Evolutionary conservation across 1,140 invertebrate genomes (phyloP).

Genomic region (Penaeus chinensis): DNA sequence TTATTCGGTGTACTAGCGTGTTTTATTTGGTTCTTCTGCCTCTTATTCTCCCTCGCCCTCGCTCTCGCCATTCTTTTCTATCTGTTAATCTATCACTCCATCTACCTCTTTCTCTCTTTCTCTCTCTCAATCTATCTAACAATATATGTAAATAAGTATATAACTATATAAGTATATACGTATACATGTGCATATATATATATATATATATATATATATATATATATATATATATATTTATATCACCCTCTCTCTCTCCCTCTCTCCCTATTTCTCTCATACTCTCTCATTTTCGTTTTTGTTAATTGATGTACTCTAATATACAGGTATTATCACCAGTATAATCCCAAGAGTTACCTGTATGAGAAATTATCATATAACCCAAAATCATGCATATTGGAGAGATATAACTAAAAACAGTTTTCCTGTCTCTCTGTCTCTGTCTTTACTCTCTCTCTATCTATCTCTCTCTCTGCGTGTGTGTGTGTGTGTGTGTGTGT

Average conservation of each 20-base stretch:
- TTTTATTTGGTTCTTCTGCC: background rate
- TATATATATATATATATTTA: background rate
- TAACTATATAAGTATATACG: no score
- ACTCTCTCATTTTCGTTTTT: background rate
- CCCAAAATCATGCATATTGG: background rate
- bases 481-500: no score
- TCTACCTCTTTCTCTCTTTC: no score
- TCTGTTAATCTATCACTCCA: background rate
- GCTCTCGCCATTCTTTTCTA: background rate
- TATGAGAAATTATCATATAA: no score
- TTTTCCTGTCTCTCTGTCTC: background rate
- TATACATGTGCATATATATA: background rate
- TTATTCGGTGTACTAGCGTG: no score
- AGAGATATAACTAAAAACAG: no score
- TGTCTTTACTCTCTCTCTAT: no score
- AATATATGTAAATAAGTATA: no score
- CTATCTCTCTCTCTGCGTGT: background rate
- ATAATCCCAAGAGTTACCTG: no score
- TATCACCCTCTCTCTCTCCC: background rate
- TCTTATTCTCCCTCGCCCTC: conserved; percentile 22
- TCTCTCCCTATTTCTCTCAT: background rate
- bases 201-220: background rate
- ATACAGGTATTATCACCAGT: background rate
- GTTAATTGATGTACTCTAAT: background rate
- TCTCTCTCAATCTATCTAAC: background rate